Base-by-base conservation (phyloP, 2,113 vertebrate genomes). In the Cyprinodon variegatus region DNA sequence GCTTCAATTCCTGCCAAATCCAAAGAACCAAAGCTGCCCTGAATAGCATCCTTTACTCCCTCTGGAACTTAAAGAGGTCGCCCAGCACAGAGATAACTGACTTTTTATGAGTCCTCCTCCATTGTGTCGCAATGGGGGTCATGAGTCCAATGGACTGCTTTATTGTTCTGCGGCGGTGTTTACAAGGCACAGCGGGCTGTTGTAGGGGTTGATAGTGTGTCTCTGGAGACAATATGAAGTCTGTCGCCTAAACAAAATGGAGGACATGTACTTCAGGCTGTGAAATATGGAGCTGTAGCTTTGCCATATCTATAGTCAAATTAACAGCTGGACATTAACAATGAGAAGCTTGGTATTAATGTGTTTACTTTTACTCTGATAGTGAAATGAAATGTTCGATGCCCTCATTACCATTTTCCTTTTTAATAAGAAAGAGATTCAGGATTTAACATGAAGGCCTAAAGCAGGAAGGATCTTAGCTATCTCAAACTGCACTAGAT, bases 71-170 rank as follows among this genome's bases (percentile, higher is more conserved):
- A 93, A 94, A 95, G 91, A 94, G 93, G 94, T 88, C 83, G 80
- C 79, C 90, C 70, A 89, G 90, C 89, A 90, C 85, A 75, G 86
- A 94, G 95, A 91, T 94, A 95, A 94, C 94, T 92, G 94, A 90
- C 91, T 92, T 93, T 96, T 95, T 96, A 95, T 95, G 91, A 93
- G 93, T 82, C 84, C 89, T 83, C 80, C 68, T 84, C 93, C 87
- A 93, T 96, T 95, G 94, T 96, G 83, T 89, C 88, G 90, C 91
- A 82, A 86, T 92, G 85, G 91, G 92, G 93, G 94, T 90, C 90
- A 92, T 90, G 92, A 92, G 89, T 91, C 90, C 90, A 88, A 91
- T 94, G 89, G 95, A 95, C 93, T 92, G 88, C 90, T 96, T 96
- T 96, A 96, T 92, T 93, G 94, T 95, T 90, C 90, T 76, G 79